Evolutionary conservation across 2,888 invertebrate species (phyloP).

Genomic region (Baccha elongata): DNA sequence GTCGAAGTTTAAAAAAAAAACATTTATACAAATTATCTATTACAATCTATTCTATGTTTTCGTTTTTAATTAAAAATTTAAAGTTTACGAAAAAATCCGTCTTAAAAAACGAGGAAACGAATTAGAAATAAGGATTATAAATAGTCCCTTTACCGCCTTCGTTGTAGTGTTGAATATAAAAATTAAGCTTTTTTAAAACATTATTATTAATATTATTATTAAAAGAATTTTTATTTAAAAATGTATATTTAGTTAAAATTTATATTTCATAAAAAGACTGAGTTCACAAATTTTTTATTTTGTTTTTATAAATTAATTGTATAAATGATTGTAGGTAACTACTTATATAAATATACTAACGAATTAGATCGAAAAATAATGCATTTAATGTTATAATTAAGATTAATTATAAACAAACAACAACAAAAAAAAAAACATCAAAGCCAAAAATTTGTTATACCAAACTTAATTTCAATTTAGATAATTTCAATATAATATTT

Average conservation of each 20-base stretch:
- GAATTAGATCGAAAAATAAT: constrained; percentile 57
- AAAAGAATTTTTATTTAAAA: not conserved
- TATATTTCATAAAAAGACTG: constrained; percentile 70
- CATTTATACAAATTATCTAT: too few species aligned
- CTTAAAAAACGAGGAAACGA: constrained; percentile 61
- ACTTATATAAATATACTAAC: constrained; percentile 10
- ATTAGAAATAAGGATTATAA: constrained; percentile 46
- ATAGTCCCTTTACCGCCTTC: constrained; percentile 18
- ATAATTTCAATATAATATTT: not conserved
- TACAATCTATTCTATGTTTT: too few species aligned
- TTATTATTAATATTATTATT: constrained; percentile 33
- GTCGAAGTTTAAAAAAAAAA: too few species aligned
- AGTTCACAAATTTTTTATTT: constrained; percentile 48
- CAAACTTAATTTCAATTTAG: constrained; percentile 13
- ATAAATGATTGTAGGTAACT: constrained; percentile 17
- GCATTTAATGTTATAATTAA: constrained; percentile 61
- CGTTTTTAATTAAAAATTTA: too few species aligned
- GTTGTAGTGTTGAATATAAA: constrained; percentile 33
- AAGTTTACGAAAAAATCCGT: constrained; percentile 38
- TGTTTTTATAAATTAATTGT: constrained; percentile 19
- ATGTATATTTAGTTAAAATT: constrained; percentile 60
- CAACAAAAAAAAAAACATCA: constrained; percentile 17
- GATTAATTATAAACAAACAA: constrained; percentile 29
- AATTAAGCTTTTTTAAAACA: constrained; percentile 8
- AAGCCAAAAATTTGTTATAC: constrained; percentile 67